Base-by-base conservation (phyloP, 2,888 invertebrate genomes). In the Ichneumoninae sp. region DNA sequence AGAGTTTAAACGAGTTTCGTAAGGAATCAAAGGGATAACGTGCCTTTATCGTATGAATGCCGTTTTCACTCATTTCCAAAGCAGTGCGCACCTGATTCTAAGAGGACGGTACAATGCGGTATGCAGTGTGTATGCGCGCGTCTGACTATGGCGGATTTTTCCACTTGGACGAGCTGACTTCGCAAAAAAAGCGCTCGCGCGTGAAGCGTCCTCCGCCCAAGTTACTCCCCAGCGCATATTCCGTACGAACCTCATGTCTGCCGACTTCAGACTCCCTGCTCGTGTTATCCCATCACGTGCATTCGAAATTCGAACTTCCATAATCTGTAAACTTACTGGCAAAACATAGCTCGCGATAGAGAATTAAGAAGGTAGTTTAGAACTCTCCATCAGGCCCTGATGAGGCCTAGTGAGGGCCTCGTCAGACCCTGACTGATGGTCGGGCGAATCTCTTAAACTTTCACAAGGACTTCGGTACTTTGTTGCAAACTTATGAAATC, bases 61-160 rank as follows among this genome's bases (percentile, higher is more conserved):
- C 6, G n/a, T 33, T 63, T 63, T 33, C 30, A 16, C 63, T 63
- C 30, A 63, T 33, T 7, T n/a, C 63, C 30, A 16, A 16, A 33
- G 30, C n/a, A n/a, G 63, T 16, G 63, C 6, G 33, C 63, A 33
- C 33, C 33, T 63, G 63, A 13, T 26, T 30, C 63, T 16, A 16
- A 33, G n/a, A 16, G 30, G 7, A 63, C 7, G 16, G 16, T 63
- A 30, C 63, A 30, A 63, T n/a, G 63, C 16, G 26, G 16, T 6
- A 33, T 63, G 30, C 30, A n/a, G 22, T 16, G 33, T 40, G 30
- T 63, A 63, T 2, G 22, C 52, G 13, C 36, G 44, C 54, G 73
- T 80, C 73, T 57, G 66, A 73, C 65, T 57, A 30, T 57, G 22
- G 13, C 36, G 36, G 22, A 60, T 13, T 78, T 78, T 78, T 78